A percentile compares a stretch with the other conserved stretches of the same genome.
Conservation (phyloP, 2,797 vertebrate species). For the Characodon lateralis region DNA sequence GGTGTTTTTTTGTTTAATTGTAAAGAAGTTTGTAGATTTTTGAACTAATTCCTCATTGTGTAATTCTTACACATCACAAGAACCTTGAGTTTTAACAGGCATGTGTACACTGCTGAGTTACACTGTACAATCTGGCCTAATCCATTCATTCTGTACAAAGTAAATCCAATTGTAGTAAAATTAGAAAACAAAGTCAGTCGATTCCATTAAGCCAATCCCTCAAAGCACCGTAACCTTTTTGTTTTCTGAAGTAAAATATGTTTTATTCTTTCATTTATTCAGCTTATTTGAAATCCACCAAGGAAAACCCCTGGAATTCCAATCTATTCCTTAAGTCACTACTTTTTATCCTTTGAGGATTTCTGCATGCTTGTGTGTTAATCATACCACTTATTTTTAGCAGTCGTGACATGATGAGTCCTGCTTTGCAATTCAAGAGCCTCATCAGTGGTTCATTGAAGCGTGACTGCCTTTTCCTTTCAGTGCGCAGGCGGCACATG, state of each 20-base stretch:
- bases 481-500: slow-evolving; percentile 26
- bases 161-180: too few relatives aligned
- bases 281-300: not conserved
- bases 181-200: too few relatives aligned
- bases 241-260: too few relatives aligned
- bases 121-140: too few relatives aligned
- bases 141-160: too few relatives aligned
- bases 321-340: not conserved
- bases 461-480: slow-evolving; percentile 34
- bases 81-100: not conserved
- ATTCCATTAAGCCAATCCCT: too few relatives aligned
- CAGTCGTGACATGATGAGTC: slow-evolving; percentile 46
- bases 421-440: slow-evolving; percentile 56
- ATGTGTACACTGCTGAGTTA: too few relatives aligned
- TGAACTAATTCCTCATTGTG: not conserved
- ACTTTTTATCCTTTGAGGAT: not conserved
- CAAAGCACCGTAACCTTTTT: too few relatives aligned
- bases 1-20: not conserved
- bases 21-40: not conserved
- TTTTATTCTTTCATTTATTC: not conserved
- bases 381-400: slow-evolving; percentile 57
- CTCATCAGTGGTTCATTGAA: slow-evolving; percentile 45
- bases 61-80: not conserved
- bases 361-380: slow-evolving; percentile 34
- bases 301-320: not conserved